Conservation (phyloP, 92 coral and sea anemone species). For the Blastomussa wellsi region DNA sequence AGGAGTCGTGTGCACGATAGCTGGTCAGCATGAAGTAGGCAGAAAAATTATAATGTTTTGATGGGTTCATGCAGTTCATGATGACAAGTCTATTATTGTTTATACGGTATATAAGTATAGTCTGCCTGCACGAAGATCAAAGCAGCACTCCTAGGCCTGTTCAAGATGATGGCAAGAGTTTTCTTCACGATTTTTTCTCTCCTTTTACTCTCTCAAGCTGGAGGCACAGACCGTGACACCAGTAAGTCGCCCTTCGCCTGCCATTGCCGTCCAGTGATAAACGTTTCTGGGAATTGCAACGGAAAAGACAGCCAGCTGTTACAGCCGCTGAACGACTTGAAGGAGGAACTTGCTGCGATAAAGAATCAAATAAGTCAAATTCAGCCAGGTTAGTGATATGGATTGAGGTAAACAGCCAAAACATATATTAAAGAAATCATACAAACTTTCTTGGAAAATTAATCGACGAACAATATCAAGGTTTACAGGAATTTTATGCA, state of each 20-base stretch:
- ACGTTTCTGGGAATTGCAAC: conserved; percentile 4
- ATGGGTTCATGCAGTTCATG: not conserved
- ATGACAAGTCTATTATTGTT: not conserved
- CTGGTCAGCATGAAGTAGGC: no score
- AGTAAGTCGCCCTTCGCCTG: conserved; percentile 1
- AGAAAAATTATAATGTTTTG: not conserved
- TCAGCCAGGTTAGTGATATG: conserved; percentile 5
- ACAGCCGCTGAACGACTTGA: conserved; percentile 4
- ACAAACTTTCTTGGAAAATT: no score
- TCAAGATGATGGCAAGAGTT: conserved; percentile 6
- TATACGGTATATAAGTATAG: not conserved
- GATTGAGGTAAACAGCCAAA: not conserved
- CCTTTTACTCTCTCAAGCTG: not conserved
- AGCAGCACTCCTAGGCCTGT: not conserved
- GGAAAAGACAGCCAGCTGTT: conserved; percentile 9
- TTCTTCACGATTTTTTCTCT: not conserved
- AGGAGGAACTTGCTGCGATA: conserved; percentile 12
- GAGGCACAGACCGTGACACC: not conserved
- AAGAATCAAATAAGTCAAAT: not conserved
- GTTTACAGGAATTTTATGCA: no score
- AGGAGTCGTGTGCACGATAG: no score
- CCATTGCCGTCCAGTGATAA: conserved; percentile 27
- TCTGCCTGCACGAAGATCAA: not conserved
- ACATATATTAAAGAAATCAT: no score
- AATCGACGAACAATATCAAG: no score